These are phyloP conservation scores for Drosophila ironensis DNA, from an alignment of 1,140 invertebrate species.

Conservation along the genomic window DNA sequence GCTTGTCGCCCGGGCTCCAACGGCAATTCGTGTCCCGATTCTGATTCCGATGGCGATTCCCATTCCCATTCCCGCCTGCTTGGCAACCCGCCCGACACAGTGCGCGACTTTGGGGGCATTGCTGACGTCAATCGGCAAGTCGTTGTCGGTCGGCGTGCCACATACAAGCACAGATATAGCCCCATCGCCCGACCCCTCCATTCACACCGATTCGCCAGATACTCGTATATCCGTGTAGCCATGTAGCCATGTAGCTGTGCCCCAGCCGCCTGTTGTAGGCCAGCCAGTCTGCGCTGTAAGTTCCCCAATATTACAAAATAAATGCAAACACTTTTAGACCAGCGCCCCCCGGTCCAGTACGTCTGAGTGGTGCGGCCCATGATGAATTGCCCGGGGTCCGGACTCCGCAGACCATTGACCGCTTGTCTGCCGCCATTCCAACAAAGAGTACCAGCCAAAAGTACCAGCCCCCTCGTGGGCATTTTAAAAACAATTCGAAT, in stretches of 20 bases:
- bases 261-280: too few species aligned
- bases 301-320: conserved; percentile 41
- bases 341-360: conserved; percentile 1
- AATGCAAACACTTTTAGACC: conserved; percentile 36
- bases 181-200: not conserved
- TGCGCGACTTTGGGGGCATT: conserved; percentile 75
- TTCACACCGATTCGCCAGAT: not conserved
- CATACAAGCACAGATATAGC: conserved; percentile 43
- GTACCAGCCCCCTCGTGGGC: not conserved
- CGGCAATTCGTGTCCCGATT: conserved; percentile 36
- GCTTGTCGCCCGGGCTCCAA: conserved; percentile 8
- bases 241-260: too few species aligned
- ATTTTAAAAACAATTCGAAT: conserved; percentile 17
- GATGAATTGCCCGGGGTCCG: conserved; percentile 30
- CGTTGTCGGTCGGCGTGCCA: conserved; percentile 72
- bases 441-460: too few species aligned
- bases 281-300: too few species aligned
- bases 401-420: conserved; percentile 32
- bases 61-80: conserved; percentile 50
- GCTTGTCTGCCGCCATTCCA: not conserved
- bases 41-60: too few species aligned
- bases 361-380: conserved; percentile 5
- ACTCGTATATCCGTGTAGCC: too few species aligned
- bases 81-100: conserved; percentile 68
- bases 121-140: conserved; percentile 78